phyloP scores from a whole-genome alignment of 2,888 invertebrate genomes.

The Drosophila kuntzei region DNA sequence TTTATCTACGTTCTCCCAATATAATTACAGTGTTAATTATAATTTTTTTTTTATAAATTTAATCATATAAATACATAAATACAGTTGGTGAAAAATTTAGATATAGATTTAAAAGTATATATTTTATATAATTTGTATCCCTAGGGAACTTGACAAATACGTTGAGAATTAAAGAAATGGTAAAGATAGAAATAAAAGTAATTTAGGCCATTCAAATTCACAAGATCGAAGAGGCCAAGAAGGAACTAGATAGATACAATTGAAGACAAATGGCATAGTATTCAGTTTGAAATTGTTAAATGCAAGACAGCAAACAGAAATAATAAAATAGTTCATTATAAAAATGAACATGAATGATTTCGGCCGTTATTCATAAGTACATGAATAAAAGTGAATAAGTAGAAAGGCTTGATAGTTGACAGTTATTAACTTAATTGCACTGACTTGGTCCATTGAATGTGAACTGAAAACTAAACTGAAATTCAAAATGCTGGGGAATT shows the following conservation, averaged over 20 bases:
- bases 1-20: slow-evolving; percentile 4
- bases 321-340: not conserved
- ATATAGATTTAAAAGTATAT: slow-evolving; percentile 2
- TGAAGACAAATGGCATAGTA: slow-evolving; percentile 30
- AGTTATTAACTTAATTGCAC: slow-evolving; percentile 5
- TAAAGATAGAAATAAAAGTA: not conserved
- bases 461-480: slow-evolving; percentile 6
- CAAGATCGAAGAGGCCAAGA: not conserved
- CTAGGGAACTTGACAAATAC: not conserved
- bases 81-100: not conserved
- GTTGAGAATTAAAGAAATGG: not conserved
- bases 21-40: slow-evolving; percentile 13
- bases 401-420: not conserved
- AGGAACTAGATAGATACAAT: slow-evolving; percentile 26
- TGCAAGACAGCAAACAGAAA: not conserved
- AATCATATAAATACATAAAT: slow-evolving; percentile 16
- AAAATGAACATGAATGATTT: not conserved
- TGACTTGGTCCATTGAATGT: not conserved
- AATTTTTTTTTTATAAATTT: not conserved
- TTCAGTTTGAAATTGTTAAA: slow-evolving; percentile 8
- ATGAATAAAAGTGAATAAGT: slow-evolving; percentile 14
- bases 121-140: not conserved
- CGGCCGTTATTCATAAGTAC: slow-evolving; percentile 32
- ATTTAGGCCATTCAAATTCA: not conserved
- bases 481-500: slow-evolving; percentile 12